Percentiles rank a stretch among this genome's conserved stretches.
Conservation (phyloP, 2,113 vertebrate species). For the Stigmatopora argus region DNA sequence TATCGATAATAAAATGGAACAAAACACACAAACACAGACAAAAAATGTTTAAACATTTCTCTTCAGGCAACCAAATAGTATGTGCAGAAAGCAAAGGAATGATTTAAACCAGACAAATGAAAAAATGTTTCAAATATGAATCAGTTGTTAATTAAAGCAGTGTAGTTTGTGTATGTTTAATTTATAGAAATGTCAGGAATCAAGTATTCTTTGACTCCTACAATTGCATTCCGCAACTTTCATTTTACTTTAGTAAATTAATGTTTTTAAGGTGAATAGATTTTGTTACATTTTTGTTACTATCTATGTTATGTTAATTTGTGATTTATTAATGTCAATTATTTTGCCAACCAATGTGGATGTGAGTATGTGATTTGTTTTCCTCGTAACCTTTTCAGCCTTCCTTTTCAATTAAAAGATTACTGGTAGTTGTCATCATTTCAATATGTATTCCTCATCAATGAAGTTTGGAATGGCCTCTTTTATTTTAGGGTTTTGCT, state of each 20-base stretch:
- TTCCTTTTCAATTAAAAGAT: no score
- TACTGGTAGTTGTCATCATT: no score
- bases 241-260: neutral
- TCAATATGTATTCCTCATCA: no score
- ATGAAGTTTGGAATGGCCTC: no score
- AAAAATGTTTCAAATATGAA: slow-evolving; percentile 12
- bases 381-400: no score
- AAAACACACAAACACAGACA: neutral
- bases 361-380: no score
- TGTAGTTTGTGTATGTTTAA: slow-evolving; percentile 32
- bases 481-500: no score
- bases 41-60: slow-evolving; percentile 7
- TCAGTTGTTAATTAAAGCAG: slow-evolving; percentile 20
- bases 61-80: slow-evolving; percentile 2
- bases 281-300: no score
- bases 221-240: neutral
- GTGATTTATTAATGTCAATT: no score
- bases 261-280: neutral
- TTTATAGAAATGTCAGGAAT: slow-evolving; percentile 35
- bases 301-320: no score
- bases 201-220: neutral
- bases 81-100: slow-evolving; percentile 21
- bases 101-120: no score
- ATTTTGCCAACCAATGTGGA: no score
- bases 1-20: neutral